Conservation (phyloP, 2,888 invertebrate genomes). For the Thymelicus acteon region DNA sequence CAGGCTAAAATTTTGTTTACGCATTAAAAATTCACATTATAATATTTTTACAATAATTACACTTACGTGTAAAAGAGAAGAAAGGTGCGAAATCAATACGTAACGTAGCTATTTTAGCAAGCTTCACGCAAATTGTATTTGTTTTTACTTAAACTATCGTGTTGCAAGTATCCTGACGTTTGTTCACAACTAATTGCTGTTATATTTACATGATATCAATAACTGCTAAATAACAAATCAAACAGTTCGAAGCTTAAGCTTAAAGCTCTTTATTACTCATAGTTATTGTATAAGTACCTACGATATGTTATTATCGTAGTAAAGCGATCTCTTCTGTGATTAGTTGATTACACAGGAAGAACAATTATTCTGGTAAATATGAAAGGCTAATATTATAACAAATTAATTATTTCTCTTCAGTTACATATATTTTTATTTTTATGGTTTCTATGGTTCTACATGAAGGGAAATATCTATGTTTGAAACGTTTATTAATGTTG, state of each 20-base stretch:
- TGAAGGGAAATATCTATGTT: no score
- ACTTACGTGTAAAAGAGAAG: constrained; percentile 1
- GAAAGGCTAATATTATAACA: no score
- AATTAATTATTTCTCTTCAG: neutral
- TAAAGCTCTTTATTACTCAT: neutral
- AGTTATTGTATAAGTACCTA: neutral
- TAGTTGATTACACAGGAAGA: no score
- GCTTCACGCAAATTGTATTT: constrained; percentile 38
- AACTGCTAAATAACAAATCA: constrained; percentile 13
- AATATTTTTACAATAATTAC: constrained; percentile 2
- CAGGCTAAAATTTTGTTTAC: no score
- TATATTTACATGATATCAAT: constrained; percentile 37
- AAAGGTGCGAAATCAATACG: constrained; percentile 42
- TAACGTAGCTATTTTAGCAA: constrained; percentile 34
- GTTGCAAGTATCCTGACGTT: constrained; percentile 40
- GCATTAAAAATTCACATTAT: neutral
- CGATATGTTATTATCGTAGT: neutral
- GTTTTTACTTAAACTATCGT: constrained; percentile 46
- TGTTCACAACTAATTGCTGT: constrained; percentile 32
- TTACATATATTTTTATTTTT: no score
- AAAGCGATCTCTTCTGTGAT: neutral
- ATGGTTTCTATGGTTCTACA: no score
- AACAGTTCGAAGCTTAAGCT: neutral
- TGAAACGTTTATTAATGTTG: no score
- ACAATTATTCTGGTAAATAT: no score